Evolutionary conservation across 2,888 invertebrate genomes (phyloP).

Genomic region (Epiblema foenella): DNA sequence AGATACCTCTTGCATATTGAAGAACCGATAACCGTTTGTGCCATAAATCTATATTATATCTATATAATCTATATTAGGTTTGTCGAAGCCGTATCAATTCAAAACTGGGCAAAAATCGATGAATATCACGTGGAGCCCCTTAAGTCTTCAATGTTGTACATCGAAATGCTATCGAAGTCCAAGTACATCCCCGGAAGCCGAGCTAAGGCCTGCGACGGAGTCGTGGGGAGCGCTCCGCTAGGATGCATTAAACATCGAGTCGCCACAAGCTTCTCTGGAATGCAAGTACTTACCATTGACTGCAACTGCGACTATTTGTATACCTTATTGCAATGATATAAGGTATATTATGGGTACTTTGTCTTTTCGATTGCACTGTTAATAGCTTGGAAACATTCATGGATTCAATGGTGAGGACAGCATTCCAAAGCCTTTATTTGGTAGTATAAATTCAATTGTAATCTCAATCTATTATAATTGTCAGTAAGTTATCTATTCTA

Average conservation of each 20-base stretch:
- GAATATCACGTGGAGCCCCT: too few species aligned
- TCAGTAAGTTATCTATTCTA: too few species aligned
- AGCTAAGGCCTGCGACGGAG: background rate
- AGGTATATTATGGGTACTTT: background rate
- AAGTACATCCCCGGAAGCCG: constrained; percentile 5
- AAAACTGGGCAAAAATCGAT: too few species aligned
- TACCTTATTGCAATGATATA: background rate
- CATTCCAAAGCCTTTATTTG: background rate
- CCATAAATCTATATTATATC: too few species aligned
- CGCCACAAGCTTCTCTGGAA: constrained; percentile 10
- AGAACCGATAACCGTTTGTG: too few species aligned
- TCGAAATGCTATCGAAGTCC: constrained; percentile 4
- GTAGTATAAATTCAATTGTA: background rate
- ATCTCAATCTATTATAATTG: background rate
- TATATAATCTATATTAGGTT: too few species aligned
- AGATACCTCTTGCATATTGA: too few species aligned
- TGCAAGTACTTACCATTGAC: background rate
- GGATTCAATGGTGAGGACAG: constrained; percentile 4
- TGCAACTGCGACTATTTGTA: background rate
- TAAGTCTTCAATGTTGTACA: too few species aligned
- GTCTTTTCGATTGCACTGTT: background rate
- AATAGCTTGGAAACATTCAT: constrained; percentile 5
- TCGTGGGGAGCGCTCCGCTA: constrained; percentile 13
- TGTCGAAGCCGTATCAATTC: too few species aligned
- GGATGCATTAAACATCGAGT: constrained; percentile 28